Conservation (phyloP, 2,797 vertebrate genomes). For the Coluber constrictor region DNA sequence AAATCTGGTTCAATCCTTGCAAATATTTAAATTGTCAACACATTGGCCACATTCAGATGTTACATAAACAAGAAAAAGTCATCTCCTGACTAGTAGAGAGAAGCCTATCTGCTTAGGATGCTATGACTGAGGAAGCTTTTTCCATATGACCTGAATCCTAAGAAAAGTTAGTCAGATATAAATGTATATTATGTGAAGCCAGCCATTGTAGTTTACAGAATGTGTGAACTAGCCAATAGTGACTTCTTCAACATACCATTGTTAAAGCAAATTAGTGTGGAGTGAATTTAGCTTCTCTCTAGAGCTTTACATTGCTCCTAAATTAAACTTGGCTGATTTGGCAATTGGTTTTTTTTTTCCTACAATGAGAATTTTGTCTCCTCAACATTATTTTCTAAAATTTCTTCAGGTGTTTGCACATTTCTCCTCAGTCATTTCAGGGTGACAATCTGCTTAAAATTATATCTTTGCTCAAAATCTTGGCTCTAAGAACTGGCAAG, state of each 20-base stretch:
- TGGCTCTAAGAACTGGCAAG: neutral
- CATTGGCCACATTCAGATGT: neutral
- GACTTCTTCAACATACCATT: neutral
- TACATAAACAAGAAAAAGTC: neutral
- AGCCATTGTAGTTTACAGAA: neutral
- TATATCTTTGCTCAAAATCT: conserved; percentile 23
- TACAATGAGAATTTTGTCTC: neutral
- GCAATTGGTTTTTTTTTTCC: neutral
- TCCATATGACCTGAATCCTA: neutral
- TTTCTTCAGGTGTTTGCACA: neutral
- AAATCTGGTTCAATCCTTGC: neutral
- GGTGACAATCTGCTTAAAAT: neutral
- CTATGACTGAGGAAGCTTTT: neutral
- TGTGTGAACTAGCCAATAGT: neutral
- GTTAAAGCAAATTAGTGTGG: neutral
- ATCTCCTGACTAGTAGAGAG: neutral
- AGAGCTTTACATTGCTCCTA: neutral
- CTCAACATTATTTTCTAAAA: neutral
- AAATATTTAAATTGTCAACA: neutral
- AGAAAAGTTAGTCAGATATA: neutral
- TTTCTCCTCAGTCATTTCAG: neutral
- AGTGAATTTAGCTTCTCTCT: neutral
- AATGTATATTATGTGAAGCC: neutral
- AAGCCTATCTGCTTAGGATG: neutral
- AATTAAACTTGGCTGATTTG: neutral